Evolutionary conservation across 2,113 vertebrate species (phyloP).

Genomic region (Arvicanthis niloticus): DNA sequence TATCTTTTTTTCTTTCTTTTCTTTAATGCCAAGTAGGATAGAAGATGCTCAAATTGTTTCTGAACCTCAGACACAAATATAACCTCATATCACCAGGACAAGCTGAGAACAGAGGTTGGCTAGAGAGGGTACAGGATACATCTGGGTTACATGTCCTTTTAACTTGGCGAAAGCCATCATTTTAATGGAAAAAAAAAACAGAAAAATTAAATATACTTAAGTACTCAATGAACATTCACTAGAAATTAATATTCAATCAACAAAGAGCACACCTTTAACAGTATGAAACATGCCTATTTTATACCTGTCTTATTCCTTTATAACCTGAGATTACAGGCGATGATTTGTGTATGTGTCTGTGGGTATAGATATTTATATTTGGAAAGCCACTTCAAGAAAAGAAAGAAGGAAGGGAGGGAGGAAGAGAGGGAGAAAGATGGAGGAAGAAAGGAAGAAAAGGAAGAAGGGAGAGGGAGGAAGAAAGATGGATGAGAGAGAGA

Average conservation of each 20-base stretch:
- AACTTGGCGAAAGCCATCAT: slow-evolving; percentile 72
- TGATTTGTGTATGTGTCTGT: neutral
- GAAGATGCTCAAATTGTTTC: slow-evolving; percentile 60
- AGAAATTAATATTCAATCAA: slow-evolving; percentile 81
- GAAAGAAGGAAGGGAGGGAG: neutral
- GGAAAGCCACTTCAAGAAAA: neutral
- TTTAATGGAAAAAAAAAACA: slow-evolving; percentile 74
- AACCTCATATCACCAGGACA: slow-evolving; percentile 48
- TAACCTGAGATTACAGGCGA: neutral
- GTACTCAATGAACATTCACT: slow-evolving; percentile 70
- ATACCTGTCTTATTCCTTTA: neutral
- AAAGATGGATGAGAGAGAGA: neutral
- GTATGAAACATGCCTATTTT: slow-evolving; percentile 72
- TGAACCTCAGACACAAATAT: neutral
- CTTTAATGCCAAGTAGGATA: slow-evolving; percentile 51
- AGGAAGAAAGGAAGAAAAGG: neutral
- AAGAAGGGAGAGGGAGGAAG: fast-evolving
- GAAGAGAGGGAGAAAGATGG: no score
- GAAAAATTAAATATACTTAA: slow-evolving; percentile 75
- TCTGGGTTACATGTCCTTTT: slow-evolving; percentile 65
- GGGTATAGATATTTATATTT: neutral
- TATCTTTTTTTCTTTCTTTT: slow-evolving; percentile 32
- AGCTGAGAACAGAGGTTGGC: slow-evolving; percentile 12
- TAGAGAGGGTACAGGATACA: fast-evolving
- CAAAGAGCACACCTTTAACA: slow-evolving; percentile 53